phyloP scores from a whole-genome alignment of 2,797 vertebrate species.

The Forpus xanthops region DNA sequence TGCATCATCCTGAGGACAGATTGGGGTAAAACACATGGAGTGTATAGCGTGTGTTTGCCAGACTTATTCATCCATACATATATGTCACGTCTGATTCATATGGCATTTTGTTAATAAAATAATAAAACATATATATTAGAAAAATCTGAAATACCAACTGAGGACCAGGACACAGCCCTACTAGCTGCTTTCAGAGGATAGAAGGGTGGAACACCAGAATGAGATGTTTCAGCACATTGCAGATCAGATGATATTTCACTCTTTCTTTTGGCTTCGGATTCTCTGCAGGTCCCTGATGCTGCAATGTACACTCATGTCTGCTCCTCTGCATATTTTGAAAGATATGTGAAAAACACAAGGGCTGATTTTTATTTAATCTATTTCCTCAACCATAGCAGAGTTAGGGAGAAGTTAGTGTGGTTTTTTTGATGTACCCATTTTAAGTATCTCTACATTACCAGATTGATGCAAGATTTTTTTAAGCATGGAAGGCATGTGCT shows the following conservation, averaged over 20 bases:
- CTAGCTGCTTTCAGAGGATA: constrained; percentile 12
- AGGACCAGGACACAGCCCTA: background rate
- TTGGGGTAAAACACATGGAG: background rate
- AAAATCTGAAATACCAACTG: background rate
- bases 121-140: background rate
- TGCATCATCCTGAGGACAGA: background rate
- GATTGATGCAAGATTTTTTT: background rate
- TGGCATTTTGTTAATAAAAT: background rate
- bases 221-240: background rate
- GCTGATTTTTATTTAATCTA: background rate
- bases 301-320: background rate
- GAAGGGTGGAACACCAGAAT: background rate
- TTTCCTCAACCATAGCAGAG: background rate
- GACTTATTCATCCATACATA: background rate
- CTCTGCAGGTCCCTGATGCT: background rate
- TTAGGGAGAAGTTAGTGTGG: background rate
- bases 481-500: background rate
- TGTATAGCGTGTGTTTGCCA: background rate
- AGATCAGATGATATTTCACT: background rate
- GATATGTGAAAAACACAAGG: background rate
- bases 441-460: background rate
- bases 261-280: background rate
- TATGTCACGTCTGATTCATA: background rate
- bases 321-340: background rate
- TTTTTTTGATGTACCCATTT: background rate